These are phyloP conservation scores for Meiosimyza decipiens DNA, from an alignment of 2,888 invertebrate species.

Conservation along the genomic window DNA sequence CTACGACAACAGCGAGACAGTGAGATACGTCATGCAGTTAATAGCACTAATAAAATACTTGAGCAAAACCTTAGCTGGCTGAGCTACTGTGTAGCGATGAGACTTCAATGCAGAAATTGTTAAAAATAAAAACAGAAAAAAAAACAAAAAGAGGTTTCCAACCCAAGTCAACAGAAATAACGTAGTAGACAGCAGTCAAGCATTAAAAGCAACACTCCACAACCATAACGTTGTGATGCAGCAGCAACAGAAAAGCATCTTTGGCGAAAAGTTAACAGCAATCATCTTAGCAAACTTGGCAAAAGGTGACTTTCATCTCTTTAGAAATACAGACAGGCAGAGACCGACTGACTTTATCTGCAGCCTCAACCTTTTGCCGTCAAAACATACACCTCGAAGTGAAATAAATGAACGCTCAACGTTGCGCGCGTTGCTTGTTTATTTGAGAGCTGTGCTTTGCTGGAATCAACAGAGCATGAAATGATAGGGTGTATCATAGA, in stretches of 20 bases:
- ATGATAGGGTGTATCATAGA: too few species aligned
- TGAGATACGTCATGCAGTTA: conserved; percentile 27
- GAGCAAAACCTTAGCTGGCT: not conserved
- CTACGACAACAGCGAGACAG: not conserved
- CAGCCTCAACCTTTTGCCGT: not conserved
- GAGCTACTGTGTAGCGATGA: not conserved
- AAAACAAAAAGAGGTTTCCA: not conserved
- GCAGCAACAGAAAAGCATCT: not conserved
- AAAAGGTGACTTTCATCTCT: conserved; percentile 29
- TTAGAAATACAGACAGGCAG: too few species aligned
- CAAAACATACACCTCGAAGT: conserved; percentile 20
- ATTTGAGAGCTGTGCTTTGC: not conserved
- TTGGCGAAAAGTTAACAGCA: conserved; percentile 11
- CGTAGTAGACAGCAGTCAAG: conserved; percentile 12
- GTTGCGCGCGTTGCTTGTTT: not conserved
- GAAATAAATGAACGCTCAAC: not conserved
- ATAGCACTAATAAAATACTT: conserved; percentile 29
- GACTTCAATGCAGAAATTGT: not conserved
- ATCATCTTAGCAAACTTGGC: not conserved
- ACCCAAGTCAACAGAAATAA: not conserved
- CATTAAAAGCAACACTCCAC: conserved; percentile 34
- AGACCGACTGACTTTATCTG: too few species aligned
- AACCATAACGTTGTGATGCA: conserved; percentile 3
- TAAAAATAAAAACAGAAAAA: not conserved
- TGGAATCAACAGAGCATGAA: not conserved